Evolutionary conservation across 2,888 invertebrate genomes (phyloP).

Genomic region (Abrostola tripartita): DNA sequence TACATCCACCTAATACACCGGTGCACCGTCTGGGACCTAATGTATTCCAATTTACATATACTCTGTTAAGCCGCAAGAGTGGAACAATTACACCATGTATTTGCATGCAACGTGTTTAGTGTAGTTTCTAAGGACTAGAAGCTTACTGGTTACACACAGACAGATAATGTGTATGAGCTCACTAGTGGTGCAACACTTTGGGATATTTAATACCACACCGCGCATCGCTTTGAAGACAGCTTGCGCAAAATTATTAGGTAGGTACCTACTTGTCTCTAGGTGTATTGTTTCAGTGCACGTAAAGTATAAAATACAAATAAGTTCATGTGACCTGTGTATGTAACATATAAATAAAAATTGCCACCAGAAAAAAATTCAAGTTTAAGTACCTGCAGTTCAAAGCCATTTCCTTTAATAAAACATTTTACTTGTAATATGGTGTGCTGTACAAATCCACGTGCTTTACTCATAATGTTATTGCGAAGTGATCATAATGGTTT

Average conservation of each 20-base stretch:
- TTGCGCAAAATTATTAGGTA: too few relatives aligned
- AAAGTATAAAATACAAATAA: too few relatives aligned
- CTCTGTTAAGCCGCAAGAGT: constrained; percentile 26
- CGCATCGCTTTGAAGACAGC: too few relatives aligned
- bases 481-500: constrained; percentile 22
- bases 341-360: too few relatives aligned
- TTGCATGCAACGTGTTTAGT: constrained; percentile 7
- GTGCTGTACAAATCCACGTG: constrained; percentile 7
- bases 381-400: too few relatives aligned
- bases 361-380: too few relatives aligned
- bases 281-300: too few relatives aligned
- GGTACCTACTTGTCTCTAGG: too few relatives aligned
- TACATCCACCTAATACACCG: constrained; percentile 23
- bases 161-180: background rate
- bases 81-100: constrained; percentile 14
- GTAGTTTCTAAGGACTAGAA: constrained; percentile 11
- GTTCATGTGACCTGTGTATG: too few relatives aligned
- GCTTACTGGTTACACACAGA: background rate
- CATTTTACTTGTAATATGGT: too few relatives aligned
- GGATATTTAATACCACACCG: background rate
- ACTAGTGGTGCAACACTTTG: background rate
- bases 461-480: constrained; percentile 14
- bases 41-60: constrained; percentile 27
- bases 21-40: constrained; percentile 22
- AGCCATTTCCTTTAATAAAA: too few relatives aligned